Conservation (phyloP, 2,797 vertebrate genomes). For the Linurgus olivaceus region DNA sequence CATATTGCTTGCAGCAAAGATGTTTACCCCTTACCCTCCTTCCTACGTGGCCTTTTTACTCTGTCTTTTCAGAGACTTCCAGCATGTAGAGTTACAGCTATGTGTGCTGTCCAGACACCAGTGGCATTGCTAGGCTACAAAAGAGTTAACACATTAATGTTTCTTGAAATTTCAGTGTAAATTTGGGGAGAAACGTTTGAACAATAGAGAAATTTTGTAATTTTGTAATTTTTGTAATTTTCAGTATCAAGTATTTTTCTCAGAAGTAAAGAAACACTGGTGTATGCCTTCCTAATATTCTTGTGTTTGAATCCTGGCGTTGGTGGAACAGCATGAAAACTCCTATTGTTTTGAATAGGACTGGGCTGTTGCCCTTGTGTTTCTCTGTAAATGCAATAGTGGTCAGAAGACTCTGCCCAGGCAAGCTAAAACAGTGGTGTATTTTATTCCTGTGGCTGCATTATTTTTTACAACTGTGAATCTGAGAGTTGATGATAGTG, state of each 20-base stretch:
- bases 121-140: background rate
- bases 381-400: background rate
- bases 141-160: background rate
- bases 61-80: background rate
- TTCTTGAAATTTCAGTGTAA: background rate
- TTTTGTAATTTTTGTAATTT: background rate
- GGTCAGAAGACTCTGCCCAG: constrained; percentile 10
- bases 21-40: background rate
- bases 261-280: background rate
- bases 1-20: background rate
- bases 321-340: constrained; percentile 34
- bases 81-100: background rate
- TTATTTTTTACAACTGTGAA: background rate
- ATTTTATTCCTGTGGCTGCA: background rate
- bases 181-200: background rate
- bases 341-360: constrained; percentile 27
- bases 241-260: background rate
- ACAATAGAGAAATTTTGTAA: background rate
- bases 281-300: background rate
- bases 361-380: background rate
- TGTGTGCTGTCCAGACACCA: background rate
- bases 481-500: background rate
- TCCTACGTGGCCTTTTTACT: background rate
- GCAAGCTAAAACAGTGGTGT: background rate
- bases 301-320: background rate